Base-by-base conservation (phyloP, 2,113 vertebrate genomes). In the Cebus imitator region DNA sequence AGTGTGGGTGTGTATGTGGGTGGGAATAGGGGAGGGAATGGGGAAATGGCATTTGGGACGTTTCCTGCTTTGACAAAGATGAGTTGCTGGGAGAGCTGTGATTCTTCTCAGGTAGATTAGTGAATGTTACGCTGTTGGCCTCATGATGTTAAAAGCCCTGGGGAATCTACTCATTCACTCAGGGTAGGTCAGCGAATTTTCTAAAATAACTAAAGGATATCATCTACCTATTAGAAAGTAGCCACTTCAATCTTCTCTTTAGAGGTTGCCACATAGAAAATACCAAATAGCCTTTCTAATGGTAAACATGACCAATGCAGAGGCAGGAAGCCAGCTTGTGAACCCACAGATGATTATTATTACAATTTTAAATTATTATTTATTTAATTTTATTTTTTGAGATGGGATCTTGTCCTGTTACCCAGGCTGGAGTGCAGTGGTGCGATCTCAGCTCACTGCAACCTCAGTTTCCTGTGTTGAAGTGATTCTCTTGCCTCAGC, bases 381-480 rank as follows among this genome's bases (percentile, higher is more conserved):
- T 64, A 32, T 64, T 64, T 64, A 32, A 30, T 64, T 64, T 30
- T 32, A 64, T 32, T 64, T 64, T 64, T 64, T 12, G 27, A 64
- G 61, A 64, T 6, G 13, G 12, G 27, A 2, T 64, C 27, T 64
- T 6, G 2, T 30, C 30, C 27, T 64, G 61, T 64, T 6, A 64
- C 61, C 27, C 12, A 64, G 27, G 61, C 61, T 64, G 61, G 5
- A 32, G 61, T 14, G 27, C 61, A 64, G 27, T 64, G 61, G 27
- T 14, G 27, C 0, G 27, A 64, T 32, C 27, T 64, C 0, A 2
- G 61, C 61, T 64, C 27, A 64, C 5, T 32, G 61, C 27, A 64
- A 64, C 61, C 61, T 32, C 27, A 6, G 27, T 30, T 12, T 64
- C 61, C 27, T 2, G 5, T 14, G 12, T 64, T 32, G 12, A 64